phyloP scores from a whole-genome alignment of 2,888 invertebrate species.

The Polietes domitor region DNA sequence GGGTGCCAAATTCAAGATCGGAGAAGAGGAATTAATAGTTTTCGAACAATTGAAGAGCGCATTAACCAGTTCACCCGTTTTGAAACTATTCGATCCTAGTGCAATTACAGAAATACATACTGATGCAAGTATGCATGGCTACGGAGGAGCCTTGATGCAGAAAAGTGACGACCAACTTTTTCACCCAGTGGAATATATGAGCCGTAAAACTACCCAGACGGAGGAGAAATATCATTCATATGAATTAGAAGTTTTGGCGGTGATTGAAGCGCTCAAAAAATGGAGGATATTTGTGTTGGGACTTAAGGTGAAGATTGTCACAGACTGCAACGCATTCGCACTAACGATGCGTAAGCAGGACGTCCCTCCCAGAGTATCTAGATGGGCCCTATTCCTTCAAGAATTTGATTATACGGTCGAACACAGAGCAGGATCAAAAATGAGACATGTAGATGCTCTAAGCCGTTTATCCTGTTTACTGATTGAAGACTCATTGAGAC shows the following conservation, averaged over 20 bases:
- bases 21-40: too few relatives aligned
- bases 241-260: constrained; percentile 67
- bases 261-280: constrained; percentile 52
- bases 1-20: too few relatives aligned
- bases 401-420: constrained; percentile 61
- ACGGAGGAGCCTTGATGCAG: too few relatives aligned
- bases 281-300: constrained; percentile 64
- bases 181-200: too few relatives aligned
- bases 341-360: constrained; percentile 58
- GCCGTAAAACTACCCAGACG: background rate
- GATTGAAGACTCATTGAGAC: constrained; percentile 50
- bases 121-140: too few relatives aligned
- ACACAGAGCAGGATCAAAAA: constrained; percentile 52
- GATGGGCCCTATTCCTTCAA: constrained; percentile 60
- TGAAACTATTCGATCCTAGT: too few relatives aligned
- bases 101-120: too few relatives aligned
- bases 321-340: constrained; percentile 58
- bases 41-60: too few relatives aligned
- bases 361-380: constrained; percentile 48
- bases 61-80: too few relatives aligned
- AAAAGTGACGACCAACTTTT: too few relatives aligned
- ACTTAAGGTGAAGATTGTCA: constrained; percentile 43
- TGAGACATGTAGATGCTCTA: constrained; percentile 61
- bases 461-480: constrained; percentile 53
- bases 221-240: constrained; percentile 66